Percentiles rank a stretch among this genome's conserved stretches.
These are phyloP conservation scores for Stegodyphus dumicola DNA, from an alignment of 1,140 invertebrate species.

Conservation along the genomic window DNA sequence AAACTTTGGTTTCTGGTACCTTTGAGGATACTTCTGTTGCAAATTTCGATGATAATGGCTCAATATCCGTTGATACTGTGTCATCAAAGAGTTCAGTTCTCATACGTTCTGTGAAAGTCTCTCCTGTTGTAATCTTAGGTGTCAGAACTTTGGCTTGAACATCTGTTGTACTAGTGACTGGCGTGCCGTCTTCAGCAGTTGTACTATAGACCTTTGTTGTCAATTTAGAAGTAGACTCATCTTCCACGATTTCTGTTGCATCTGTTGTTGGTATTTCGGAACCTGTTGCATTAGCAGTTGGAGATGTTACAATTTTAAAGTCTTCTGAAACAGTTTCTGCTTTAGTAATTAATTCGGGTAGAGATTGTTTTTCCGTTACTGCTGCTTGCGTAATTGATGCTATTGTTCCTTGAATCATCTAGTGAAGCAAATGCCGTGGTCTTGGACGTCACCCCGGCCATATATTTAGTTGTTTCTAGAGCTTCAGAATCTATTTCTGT, in stretches of 20 bases:
- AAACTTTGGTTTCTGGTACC: too few species aligned
- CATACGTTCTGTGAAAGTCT: neutral
- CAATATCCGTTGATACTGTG: too few species aligned
- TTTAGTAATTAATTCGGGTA: neutral
- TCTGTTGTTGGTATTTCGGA: neutral
- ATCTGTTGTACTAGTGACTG: neutral
- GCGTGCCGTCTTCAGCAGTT: neutral
- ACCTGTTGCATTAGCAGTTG: neutral
- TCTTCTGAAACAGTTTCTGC: neutral
- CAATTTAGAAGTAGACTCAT: neutral
- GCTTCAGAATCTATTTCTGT: too few species aligned
- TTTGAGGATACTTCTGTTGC: too few species aligned
- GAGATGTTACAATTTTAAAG: neutral
- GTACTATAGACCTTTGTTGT: neutral
- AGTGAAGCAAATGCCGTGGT: too few species aligned
- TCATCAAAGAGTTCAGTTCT: too few species aligned
- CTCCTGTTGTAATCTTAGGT: too few species aligned
- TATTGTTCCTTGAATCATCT: too few species aligned
- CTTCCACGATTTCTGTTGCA: neutral
- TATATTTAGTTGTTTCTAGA: too few species aligned
- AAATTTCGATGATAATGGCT: too few species aligned
- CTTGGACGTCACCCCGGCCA: too few species aligned
- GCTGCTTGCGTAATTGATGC: neutral
- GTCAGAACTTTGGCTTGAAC: too few species aligned
- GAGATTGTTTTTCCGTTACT: neutral